Evolutionary conservation across 1,140 invertebrate species (phyloP).

Genomic region (Drusus annulatus): DNA sequence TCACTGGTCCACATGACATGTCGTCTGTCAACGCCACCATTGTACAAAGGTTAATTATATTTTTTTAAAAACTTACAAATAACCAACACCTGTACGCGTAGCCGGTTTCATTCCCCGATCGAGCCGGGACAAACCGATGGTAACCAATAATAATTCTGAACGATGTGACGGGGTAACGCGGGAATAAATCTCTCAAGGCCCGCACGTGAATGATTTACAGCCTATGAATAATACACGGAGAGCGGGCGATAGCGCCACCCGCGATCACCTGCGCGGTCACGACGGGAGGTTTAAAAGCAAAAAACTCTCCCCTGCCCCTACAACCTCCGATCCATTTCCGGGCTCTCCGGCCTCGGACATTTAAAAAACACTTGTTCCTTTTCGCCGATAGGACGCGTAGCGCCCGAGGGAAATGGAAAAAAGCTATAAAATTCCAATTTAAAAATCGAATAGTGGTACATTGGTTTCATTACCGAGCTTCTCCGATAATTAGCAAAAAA

Average conservation of each 20-base stretch:
- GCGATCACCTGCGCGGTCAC: conserved; percentile 10
- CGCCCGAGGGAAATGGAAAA: neutral
- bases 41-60: no score
- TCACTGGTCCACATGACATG: no score
- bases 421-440: no score
- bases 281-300: conserved; percentile 3
- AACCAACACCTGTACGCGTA: no score
- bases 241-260: neutral
- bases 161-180: conserved; percentile 2
- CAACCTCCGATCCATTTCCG: conserved; percentile 2
- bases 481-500: no score
- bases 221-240: conserved; percentile 22
- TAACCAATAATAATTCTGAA: conserved; percentile 19
- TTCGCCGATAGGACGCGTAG: neutral
- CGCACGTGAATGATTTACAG: conserved; percentile 18
- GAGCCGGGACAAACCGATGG: neutral
- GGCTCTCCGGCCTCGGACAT: neutral
- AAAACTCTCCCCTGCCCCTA: neutral
- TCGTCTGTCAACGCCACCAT: no score
- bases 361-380: conserved; percentile 20
- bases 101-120: no score
- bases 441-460: no score
- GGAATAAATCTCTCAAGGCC: conserved; percentile 16
- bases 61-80: no score
- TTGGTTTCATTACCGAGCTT: no score